Evolutionary conservation across 2,888 invertebrate species (phyloP), one percentile per base, ranked within the genome.

Genomic region (Alsophila aescularia): DNA sequence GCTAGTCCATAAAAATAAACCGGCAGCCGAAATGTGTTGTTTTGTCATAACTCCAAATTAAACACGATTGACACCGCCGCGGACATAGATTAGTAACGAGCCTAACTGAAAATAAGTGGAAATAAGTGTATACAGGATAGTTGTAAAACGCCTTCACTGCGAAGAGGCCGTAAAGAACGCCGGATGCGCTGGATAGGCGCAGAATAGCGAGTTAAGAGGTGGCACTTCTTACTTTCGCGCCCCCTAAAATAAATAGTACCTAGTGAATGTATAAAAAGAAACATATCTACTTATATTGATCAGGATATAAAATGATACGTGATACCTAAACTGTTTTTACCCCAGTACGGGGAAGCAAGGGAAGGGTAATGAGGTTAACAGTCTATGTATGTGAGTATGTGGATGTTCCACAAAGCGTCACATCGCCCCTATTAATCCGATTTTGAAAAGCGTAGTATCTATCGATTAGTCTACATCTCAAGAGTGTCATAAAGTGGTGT

Each of bases 91-190:
- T 47, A 52, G 35, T 24, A 34, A 45, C 35, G 21, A 39, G 56
- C 51, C 60, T 48, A 58, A 72, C 68, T 68, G 73, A 66, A 73
- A 72, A 81, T 84, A 84, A 78, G 74, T 72, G 77, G 74, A 75
- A 77, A 84, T 76, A 79, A 60, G 53, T 56, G 61, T 55, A 62
- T 60, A 67, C 58, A 52, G 68, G 60, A 12, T 62, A 70, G 80
- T 73, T 82, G 79, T 86, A 86, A 87, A 87, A 80, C 75, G 84
- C 77, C 74, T 81, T 81, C 81, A 82, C 81, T 78, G 83, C 81
- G 81, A 87, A 87, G 85, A 87, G 84, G 81, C 81, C 71, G 85
- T 87, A 86, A 87, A 89, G 76, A 74, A 75, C 65, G 62, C 75
- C 80, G 81, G 83, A 77, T 82, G 84, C 70, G 67, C 57, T 56